Evolutionary conservation across 2,888 invertebrate genomes (phyloP), one percentile per base, ranked within the genome.

Genomic region (Calameuta pallipes): DNA sequence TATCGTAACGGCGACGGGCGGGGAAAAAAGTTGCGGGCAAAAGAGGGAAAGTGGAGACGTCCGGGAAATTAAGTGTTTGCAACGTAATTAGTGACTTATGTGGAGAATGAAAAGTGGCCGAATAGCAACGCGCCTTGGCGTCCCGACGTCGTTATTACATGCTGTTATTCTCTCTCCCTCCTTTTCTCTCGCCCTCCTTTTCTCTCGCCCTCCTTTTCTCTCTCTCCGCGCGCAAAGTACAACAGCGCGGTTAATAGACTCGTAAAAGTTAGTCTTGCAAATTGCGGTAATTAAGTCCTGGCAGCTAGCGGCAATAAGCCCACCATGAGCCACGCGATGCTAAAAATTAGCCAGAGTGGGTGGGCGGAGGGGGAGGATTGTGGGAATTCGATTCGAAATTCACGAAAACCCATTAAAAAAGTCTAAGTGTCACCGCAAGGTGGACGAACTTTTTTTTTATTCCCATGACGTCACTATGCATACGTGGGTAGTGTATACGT

Each of bases 221-320:
- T 41, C 73, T 81, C 41, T 9, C 23, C 6, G 9, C 37, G 23
- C 73, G 37, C 78, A 70, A 70, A 69, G 77, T 76, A 82, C 78
- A 81, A 80, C 76, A 34, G 74, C 37, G 36, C 74, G 74, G 82
- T 83, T 87, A 85, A 86, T 85, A 82, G 82, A 85, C 83, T 85
- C 85, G 82, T 86, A 86, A 87, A 84, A 85, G 82, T 83, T 84
- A 82, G 74, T 81, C 84, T 78, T 83, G 82, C 80, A 81, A 87
- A 85, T 85, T 82, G 79, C 79, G 80, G 83, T 83, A 84, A 87
- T 86, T 85, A 86, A 85, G 82, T 56, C 56, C 23, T 56, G 56
- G 56, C 56, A 56, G 56, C 56, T 56, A 56, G 56, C 23, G 2
- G 56, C 56, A 56, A 56, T 56, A 9, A 56, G 56, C 23, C 23